Percentiles rank a stretch among this genome's conserved stretches.
These are phyloP conservation scores for Pristionchus maxplancki DNA, from an alignment of 2,888 invertebrate species.

Conservation along the genomic window DNA sequence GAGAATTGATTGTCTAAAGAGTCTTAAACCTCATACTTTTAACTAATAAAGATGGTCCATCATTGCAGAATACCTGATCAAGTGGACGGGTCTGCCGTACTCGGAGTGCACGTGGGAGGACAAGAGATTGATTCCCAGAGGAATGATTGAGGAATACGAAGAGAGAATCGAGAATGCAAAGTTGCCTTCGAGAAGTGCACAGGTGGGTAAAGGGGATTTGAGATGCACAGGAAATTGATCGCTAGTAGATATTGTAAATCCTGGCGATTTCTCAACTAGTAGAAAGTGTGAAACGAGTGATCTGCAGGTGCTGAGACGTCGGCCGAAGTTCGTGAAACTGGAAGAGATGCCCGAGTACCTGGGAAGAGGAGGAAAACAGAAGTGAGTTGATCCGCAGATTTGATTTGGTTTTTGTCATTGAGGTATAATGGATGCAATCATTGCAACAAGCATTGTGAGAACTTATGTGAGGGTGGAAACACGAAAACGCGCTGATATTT, in stretches of 20 bases:
- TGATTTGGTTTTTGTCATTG: too few relatives aligned
- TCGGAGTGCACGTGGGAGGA: constrained; percentile 98
- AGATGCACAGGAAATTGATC: too few relatives aligned
- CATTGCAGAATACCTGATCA: constrained; percentile 92
- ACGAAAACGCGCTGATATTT: too few relatives aligned
- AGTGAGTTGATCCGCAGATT: too few relatives aligned
- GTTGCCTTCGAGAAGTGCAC: constrained; percentile 90
- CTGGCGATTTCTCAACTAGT: not conserved
- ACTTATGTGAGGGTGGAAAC: too few relatives aligned
- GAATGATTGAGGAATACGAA: constrained; percentile 62
- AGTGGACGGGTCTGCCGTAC: constrained; percentile 98
- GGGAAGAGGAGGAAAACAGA: constrained; percentile 41
- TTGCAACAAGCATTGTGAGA: too few relatives aligned
- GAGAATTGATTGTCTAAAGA: too few relatives aligned
- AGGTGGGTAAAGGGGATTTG: constrained; percentile 78
- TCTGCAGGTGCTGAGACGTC: constrained; percentile 84
- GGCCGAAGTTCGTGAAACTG: constrained; percentile 94
- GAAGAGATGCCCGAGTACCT: constrained; percentile 90
- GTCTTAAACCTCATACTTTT: too few relatives aligned
- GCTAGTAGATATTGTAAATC: not conserved
- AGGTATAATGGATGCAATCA: too few relatives aligned
- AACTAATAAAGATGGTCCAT: not conserved
- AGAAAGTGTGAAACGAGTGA: not conserved
- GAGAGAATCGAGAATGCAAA: constrained; percentile 87
- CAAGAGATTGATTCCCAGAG: constrained; percentile 86